These are phyloP conservation scores for Muntiacus reevesi DNA, from an alignment of 2,113 vertebrate genomes.

Conservation along the genomic window DNA sequence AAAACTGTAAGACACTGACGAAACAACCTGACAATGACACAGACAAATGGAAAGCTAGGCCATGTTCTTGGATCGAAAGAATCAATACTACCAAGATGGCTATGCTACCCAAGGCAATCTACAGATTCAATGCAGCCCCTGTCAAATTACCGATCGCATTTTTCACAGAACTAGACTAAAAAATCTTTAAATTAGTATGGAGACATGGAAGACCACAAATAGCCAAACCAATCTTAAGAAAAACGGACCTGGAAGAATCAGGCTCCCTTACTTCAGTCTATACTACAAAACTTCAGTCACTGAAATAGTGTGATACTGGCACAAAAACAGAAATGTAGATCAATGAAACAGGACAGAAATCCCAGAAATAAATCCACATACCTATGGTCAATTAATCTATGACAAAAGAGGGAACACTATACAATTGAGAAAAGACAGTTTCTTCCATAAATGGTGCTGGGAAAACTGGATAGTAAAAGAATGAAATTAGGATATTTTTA, in stretches of 20 bases:
- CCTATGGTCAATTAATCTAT: background rate
- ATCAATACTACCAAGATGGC: background rate
- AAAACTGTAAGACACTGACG: background rate
- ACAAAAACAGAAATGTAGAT: background rate
- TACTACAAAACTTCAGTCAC: background rate
- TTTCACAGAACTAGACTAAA: background rate
- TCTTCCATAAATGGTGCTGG: background rate
- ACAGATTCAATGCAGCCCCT: background rate
- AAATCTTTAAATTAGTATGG: background rate
- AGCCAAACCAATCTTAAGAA: background rate
- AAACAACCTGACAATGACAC: background rate
- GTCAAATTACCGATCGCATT: background rate
- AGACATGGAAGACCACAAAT: background rate
- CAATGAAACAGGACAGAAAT: background rate
- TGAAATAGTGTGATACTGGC: background rate
- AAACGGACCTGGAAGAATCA: background rate
- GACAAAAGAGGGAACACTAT: background rate
- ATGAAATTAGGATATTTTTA: background rate
- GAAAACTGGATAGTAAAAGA: background rate
- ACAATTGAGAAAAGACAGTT: background rate
- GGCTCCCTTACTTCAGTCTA: background rate
- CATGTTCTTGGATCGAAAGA: background rate
- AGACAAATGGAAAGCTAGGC: background rate
- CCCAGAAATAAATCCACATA: background rate
- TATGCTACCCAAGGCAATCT: background rate